Percentiles rank a stretch among this genome's conserved stretches.
Evolutionary conservation across 2,113 vertebrate genomes (phyloP).

Genomic region (Fukomys damarensis): DNA sequence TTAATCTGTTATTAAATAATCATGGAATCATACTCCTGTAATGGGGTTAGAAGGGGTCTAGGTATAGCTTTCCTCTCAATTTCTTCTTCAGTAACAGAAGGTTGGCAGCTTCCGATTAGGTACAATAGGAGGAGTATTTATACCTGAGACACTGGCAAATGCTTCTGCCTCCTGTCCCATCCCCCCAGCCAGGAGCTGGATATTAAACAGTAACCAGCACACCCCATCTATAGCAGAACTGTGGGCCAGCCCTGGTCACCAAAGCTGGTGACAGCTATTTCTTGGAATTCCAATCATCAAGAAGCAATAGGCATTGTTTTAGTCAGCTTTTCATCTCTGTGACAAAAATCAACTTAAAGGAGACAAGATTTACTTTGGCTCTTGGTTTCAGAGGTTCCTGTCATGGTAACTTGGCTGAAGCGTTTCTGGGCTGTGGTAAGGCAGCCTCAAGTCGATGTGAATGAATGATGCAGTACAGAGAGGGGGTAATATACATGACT

Average conservation of each 20-base stretch:
- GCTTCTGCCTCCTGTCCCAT: neutral
- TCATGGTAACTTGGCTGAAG: neutral
- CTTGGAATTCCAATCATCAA: neutral
- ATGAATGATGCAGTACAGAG: neutral
- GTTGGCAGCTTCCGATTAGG: neutral
- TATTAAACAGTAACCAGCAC: neutral
- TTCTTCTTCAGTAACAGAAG: neutral
- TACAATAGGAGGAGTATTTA: neutral
- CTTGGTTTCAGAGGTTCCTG: neutral
- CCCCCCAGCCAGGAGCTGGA: neutral
- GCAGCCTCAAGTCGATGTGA: neutral
- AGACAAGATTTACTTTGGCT: neutral
- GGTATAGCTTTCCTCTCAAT: neutral
- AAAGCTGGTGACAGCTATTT: neutral
- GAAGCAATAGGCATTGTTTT: neutral
- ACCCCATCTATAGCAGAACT: neutral
- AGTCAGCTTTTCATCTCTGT: neutral
- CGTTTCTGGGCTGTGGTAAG: neutral
- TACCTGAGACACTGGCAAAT: neutral
- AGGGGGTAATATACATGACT: neutral
- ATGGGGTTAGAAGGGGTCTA: neutral
- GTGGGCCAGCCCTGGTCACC: neutral
- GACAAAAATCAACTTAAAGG: neutral
- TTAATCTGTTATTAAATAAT: conserved; percentile 37
- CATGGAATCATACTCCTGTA: neutral